phyloP scores from a whole-genome alignment of 1,140 invertebrate genomes.

The Cyclargus thomasi region DNA sequence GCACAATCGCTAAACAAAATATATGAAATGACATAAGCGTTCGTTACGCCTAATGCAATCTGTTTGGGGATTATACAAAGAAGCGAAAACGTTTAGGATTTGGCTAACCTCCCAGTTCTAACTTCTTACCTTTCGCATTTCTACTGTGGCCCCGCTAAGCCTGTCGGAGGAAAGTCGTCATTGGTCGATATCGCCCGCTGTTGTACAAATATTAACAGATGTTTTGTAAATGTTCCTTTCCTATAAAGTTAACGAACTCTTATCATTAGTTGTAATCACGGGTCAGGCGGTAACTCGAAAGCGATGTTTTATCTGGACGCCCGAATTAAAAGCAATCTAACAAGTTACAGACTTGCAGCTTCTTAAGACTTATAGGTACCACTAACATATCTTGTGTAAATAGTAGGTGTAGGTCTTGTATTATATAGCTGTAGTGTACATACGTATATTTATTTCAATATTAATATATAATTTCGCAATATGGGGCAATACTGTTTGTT shows the following conservation, averaged over 20 bases:
- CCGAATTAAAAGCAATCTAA: neutral
- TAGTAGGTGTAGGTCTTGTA: slow-evolving; percentile 59
- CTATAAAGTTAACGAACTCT: slow-evolving; percentile 40
- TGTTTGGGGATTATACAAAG: too few species aligned
- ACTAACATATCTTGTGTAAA: slow-evolving; percentile 71
- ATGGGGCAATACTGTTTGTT: slow-evolving; percentile 65
- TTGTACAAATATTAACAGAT: slow-evolving; percentile 27
- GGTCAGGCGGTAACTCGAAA: slow-evolving; percentile 17
- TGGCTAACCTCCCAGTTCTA: too few species aligned
- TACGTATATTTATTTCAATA: slow-evolving; percentile 57
- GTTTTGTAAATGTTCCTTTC: slow-evolving; percentile 52
- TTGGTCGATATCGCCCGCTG: neutral
- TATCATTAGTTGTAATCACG: slow-evolving; percentile 42
- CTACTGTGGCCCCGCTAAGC: too few species aligned
- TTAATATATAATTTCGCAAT: slow-evolving; percentile 49
- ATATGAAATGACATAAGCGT: too few species aligned
- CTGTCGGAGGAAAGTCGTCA: neutral
- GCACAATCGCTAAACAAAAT: too few species aligned
- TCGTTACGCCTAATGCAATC: too few species aligned
- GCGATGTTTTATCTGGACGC: slow-evolving; percentile 8
- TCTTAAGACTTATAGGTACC: slow-evolving; percentile 64
- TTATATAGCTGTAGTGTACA: slow-evolving; percentile 69
- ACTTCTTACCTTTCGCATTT: too few species aligned
- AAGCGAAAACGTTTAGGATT: too few species aligned
- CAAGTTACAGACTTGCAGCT: slow-evolving; percentile 36